These are phyloP conservation scores for Piliocolobus tephrosceles DNA, from an alignment of 2,113 vertebrate genomes.

Conservation along the genomic window DNA sequence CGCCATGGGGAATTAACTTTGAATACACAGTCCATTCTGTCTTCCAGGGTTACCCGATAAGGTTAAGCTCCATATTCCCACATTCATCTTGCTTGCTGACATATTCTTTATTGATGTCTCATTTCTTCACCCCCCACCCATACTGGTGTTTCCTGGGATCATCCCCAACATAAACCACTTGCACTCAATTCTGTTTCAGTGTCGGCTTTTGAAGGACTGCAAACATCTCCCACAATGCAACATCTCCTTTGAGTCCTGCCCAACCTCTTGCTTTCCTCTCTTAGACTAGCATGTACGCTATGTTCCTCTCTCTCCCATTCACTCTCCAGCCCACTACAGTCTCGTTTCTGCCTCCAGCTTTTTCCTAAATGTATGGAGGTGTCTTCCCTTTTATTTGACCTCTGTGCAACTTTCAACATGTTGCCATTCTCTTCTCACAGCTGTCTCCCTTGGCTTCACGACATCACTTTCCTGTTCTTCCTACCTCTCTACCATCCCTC, in stretches of 20 bases:
- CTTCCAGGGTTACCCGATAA: neutral
- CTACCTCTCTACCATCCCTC: neutral
- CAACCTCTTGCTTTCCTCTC: neutral
- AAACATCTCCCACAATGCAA: neutral
- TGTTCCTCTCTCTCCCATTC: neutral
- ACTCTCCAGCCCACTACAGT: neutral
- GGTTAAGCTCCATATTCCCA: neutral
- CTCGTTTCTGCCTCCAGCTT: neutral
- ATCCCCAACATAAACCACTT: neutral
- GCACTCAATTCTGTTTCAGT: neutral
- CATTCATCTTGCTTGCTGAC: neutral
- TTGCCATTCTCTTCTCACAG: neutral
- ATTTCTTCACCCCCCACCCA: neutral
- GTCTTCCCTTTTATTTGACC: neutral
- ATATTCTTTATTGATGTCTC: neutral
- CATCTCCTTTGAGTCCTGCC: neutral
- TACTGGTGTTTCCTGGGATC: neutral
- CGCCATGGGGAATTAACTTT: accelerated
- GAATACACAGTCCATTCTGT: neutral
- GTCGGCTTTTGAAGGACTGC: neutral
- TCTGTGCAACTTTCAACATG: neutral
- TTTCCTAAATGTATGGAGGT: neutral
- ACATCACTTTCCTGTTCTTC: neutral
- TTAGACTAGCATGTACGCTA: neutral
- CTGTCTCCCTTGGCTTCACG: neutral